phyloP scores from a whole-genome alignment of 2,113 vertebrate species.

The Trematocara zebra region DNA sequence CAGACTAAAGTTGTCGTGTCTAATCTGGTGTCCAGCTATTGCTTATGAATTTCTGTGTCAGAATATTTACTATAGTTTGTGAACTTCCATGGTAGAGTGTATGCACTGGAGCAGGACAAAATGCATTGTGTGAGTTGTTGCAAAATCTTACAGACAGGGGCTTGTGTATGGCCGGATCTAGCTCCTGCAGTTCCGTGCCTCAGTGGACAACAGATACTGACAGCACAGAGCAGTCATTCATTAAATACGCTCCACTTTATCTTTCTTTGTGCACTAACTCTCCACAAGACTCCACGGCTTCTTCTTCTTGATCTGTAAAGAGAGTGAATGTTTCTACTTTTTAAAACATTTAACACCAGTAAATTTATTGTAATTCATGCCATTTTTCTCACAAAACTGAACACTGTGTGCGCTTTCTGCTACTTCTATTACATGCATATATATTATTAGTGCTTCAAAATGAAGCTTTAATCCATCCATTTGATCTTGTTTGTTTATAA shows the following conservation, averaged over 20 bases:
- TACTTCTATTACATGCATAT: not conserved
- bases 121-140: not conserved
- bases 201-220: not conserved
- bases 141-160: not conserved
- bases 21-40: not conserved
- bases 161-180: not conserved
- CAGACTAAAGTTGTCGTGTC: not conserved
- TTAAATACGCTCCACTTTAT: constrained; percentile 13
- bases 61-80: not conserved
- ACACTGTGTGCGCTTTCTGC: not conserved
- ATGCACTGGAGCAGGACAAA: not conserved
- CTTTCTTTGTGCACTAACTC: not conserved
- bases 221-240: constrained; percentile 16
- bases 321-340: not conserved
- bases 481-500: not conserved
- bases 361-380: not conserved
- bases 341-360: not conserved
- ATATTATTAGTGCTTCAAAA: not conserved
- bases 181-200: not conserved
- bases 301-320: not conserved
- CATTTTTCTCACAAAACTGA: not conserved
- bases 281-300: not conserved
- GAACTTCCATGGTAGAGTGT: not conserved
- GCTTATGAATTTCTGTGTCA: not conserved
- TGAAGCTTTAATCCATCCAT: not conserved